These are phyloP conservation scores for Anseranas semipalmata DNA, from an alignment of 2,113 vertebrate species.

Conservation along the genomic window DNA sequence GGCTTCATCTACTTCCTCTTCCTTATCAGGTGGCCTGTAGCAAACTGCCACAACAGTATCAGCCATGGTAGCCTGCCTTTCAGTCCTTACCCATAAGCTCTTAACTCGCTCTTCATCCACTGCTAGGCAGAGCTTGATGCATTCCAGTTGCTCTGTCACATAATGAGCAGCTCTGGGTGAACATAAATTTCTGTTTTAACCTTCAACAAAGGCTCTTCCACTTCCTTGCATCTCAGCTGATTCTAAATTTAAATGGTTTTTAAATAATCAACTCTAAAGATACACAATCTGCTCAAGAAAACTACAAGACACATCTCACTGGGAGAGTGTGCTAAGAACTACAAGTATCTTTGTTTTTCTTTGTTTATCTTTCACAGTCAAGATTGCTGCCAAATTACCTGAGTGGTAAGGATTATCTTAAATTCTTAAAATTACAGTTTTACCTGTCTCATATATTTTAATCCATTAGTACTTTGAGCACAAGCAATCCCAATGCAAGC, in stretches of 20 bases:
- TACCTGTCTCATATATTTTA: not conserved
- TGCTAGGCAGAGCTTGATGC: too few species aligned
- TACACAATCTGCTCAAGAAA: not conserved
- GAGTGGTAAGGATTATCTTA: not conserved
- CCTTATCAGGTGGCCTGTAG: too few species aligned
- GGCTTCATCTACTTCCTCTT: too few species aligned
- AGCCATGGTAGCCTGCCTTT: too few species aligned
- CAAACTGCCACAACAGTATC: too few species aligned
- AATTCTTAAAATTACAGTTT: not conserved
- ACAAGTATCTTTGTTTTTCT: not conserved
- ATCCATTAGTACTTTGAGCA: not conserved
- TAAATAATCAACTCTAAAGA: not conserved
- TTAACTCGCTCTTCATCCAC: too few species aligned
- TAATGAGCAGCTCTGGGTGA: not conserved
- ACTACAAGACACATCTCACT: not conserved
- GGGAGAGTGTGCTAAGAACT: not conserved
- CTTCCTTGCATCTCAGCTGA: not conserved
- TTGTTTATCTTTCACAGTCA: not conserved
- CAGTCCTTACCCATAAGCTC: too few species aligned
- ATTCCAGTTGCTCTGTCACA: too few species aligned
- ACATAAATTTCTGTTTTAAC: not conserved
- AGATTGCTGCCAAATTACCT: not conserved
- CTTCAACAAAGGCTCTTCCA: not conserved
- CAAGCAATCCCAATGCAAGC: not conserved
- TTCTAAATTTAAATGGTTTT: not conserved